These are phyloP conservation scores for Condylura cristata DNA, from an alignment of 2,113 vertebrate species.

Conservation along the genomic window DNA sequence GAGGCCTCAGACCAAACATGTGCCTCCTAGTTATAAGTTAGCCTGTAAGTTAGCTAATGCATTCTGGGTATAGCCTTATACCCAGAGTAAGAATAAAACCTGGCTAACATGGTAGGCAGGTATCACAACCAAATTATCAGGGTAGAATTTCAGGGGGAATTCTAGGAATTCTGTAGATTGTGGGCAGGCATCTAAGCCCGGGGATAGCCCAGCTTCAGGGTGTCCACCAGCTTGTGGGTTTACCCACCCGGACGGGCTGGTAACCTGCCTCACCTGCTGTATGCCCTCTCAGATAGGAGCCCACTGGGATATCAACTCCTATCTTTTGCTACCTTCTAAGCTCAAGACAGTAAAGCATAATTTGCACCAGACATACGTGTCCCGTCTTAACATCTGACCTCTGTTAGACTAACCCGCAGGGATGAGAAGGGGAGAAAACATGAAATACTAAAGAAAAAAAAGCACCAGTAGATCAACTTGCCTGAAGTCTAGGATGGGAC, in stretches of 20 bases:
- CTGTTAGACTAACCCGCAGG: neutral
- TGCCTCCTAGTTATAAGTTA: neutral
- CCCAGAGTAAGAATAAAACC: constrained; percentile 14
- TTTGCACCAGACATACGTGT: neutral
- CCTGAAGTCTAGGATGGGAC: neutral
- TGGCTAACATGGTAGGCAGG: neutral
- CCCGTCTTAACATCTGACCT: neutral
- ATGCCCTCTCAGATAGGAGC: fast-evolving
- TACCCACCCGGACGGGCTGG: neutral
- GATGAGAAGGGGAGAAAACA: neutral
- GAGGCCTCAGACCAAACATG: neutral
- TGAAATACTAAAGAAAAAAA: neutral
- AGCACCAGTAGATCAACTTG: neutral
- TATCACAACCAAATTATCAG: neutral
- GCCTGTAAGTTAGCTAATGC: neutral
- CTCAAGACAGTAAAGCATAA: neutral
- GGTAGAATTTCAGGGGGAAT: neutral
- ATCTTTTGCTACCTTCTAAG: neutral
- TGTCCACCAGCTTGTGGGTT: neutral
- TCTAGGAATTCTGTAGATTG: neutral
- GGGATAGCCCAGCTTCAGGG: neutral
- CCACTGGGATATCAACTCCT: neutral
- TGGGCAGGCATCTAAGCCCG: neutral
- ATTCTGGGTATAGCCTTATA: neutral
- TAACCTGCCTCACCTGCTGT: neutral